phyloP scores from a whole-genome alignment of 2,797 vertebrate genomes.

The Nyctalus aviator region DNA sequence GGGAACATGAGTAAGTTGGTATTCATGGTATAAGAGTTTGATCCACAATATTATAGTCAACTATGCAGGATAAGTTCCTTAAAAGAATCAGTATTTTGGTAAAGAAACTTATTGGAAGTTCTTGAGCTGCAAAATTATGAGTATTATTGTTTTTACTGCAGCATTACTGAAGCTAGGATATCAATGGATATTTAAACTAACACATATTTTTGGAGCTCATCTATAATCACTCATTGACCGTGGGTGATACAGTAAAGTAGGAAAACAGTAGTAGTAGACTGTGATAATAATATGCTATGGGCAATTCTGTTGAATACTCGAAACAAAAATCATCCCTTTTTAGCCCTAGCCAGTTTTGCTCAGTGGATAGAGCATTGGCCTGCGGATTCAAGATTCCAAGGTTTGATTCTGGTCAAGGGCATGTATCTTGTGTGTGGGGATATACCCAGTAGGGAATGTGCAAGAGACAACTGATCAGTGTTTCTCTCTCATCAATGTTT shows the following conservation, averaged over 20 bases:
- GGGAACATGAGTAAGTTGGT: not conserved
- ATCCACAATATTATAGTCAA: not conserved
- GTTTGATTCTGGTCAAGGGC: too few species aligned
- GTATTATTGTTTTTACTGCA: not conserved
- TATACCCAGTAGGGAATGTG: too few species aligned
- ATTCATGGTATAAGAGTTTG: not conserved
- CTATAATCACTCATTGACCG: not conserved
- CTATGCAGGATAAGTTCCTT: not conserved
- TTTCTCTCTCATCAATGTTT: too few species aligned
- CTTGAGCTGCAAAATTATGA: not conserved
- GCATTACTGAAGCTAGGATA: not conserved
- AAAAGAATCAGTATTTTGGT: not conserved
- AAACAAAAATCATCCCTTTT: not conserved
- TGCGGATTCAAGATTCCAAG: too few species aligned
- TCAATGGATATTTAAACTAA: not conserved
- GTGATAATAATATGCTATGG: not conserved
- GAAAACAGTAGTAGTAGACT: not conserved
- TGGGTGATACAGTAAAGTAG: rapidly evolving
- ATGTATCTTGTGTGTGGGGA: too few species aligned
- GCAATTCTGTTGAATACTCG: not conserved
- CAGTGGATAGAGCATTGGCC: too few species aligned
- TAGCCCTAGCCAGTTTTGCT: not conserved
- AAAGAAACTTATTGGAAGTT: not conserved
- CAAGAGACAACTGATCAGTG: too few species aligned
- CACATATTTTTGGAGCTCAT: not conserved